Evolutionary conservation across 2,113 vertebrate species (phyloP).

Genomic region (Irena cyanogastra): DNA sequence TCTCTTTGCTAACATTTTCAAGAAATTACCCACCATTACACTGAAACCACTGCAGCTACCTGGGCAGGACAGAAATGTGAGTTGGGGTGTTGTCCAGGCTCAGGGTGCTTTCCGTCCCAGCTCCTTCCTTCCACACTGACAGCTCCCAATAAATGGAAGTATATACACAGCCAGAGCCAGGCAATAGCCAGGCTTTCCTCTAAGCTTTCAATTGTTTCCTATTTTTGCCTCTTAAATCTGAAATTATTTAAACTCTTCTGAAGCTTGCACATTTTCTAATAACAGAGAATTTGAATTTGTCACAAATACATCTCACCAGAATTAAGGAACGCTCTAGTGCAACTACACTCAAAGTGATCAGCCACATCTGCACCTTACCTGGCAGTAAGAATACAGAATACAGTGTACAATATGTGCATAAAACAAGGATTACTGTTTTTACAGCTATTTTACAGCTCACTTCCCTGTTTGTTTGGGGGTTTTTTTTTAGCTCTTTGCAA

Average conservation of each 20-base stretch:
- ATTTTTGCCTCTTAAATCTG: background rate
- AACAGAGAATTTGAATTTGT: background rate
- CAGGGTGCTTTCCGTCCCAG: no score
- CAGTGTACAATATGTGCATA: no score
- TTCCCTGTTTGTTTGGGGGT: background rate
- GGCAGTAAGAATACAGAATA: background rate
- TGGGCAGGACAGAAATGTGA: background rate
- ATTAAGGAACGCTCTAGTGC: background rate
- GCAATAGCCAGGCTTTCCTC: background rate
- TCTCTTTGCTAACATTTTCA: conserved; percentile 12
- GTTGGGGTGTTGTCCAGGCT: no score
- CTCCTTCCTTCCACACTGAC: background rate
- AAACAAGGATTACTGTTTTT: background rate
- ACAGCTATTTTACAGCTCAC: background rate
- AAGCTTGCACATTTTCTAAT: background rate
- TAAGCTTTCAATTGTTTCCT: background rate
- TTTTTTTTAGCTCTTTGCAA: background rate
- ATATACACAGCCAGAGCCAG: background rate
- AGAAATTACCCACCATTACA: conserved; percentile 14
- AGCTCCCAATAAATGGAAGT: background rate
- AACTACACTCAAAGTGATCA: background rate
- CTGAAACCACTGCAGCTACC: background rate
- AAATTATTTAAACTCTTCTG: background rate
- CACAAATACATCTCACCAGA: background rate
- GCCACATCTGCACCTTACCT: background rate